phyloP scores from a whole-genome alignment of 2,113 vertebrate genomes.

The Prietella phreatophila region DNA sequence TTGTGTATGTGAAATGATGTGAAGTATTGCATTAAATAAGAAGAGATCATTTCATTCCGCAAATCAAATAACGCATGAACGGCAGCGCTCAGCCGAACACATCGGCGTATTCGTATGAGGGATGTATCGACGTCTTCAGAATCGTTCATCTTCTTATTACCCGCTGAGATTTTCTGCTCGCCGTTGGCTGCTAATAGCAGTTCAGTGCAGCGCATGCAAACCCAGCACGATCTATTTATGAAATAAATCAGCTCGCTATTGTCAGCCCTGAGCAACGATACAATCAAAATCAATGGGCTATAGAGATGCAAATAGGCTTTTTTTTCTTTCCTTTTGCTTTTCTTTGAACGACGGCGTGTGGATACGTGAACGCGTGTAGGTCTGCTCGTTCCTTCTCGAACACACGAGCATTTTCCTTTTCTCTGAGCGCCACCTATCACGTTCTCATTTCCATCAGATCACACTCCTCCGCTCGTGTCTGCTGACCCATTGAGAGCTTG shows the following conservation, averaged over 20 bases:
- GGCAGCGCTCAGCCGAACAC: background rate
- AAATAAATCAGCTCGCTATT: conserved; percentile 44
- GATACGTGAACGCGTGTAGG: background rate
- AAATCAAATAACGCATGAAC: conserved; percentile 39
- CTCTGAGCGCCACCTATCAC: background rate
- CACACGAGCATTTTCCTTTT: background rate
- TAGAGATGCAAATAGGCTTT: conserved; percentile 39
- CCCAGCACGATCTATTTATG: conserved; percentile 39
- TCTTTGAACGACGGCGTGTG: background rate
- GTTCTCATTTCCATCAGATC: conserved; percentile 5
- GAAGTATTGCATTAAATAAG: conserved; percentile 43
- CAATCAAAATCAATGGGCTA: conserved; percentile 52
- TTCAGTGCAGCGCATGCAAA: conserved; percentile 25
- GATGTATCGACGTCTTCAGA: conserved; percentile 19
- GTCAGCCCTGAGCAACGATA: conserved; percentile 45
- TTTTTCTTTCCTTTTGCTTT: background rate
- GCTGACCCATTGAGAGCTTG: conserved; percentile 22
- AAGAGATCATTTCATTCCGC: conserved; percentile 39
- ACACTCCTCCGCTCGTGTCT: background rate
- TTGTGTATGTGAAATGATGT: conserved; percentile 27
- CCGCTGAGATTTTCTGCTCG: conserved; percentile 27
- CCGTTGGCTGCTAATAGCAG: conserved; percentile 38
- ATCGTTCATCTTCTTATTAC: conserved; percentile 28
- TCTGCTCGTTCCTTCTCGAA: background rate
- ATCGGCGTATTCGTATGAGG: conserved; percentile 9